A percentile compares a stretch with the other conserved stretches of the same genome.
Evolutionary conservation across 2,113 vertebrate genomes (phyloP).

Genomic region (Thryonomys swinderianus): DNA sequence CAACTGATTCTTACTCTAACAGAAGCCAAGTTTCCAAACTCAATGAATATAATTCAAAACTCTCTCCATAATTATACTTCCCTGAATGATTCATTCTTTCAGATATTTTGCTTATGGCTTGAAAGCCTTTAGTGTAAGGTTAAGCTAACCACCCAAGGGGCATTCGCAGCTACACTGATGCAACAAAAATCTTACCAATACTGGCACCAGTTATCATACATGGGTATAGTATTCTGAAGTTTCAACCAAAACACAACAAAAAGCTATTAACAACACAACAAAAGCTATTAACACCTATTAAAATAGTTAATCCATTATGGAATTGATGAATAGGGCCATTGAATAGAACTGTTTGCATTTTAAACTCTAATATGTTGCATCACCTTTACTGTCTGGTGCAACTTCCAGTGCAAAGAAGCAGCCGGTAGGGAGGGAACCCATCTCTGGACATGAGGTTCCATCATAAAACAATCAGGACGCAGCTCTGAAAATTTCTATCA

Average conservation of each 20-base stretch:
- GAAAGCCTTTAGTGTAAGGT: background rate
- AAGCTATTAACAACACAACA: too few relatives aligned
- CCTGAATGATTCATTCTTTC: background rate
- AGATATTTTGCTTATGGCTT: background rate
- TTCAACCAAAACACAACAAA: background rate
- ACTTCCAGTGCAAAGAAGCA: background rate
- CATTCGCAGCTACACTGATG: accelerated
- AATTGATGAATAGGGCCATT: background rate
- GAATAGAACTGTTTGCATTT: background rate
- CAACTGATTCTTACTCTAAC: background rate
- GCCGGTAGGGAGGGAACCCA: background rate
- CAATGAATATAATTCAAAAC: constrained; percentile 27
- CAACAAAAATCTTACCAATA: background rate
- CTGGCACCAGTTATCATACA: background rate
- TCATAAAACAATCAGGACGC: background rate
- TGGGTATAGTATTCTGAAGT: too few relatives aligned
- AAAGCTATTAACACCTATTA: background rate
- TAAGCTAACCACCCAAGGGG: background rate
- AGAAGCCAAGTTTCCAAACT: constrained; percentile 12
- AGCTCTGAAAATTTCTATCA: background rate
- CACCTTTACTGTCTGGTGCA: background rate
- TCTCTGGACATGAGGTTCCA: background rate
- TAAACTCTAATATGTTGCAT: background rate
- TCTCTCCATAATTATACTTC: background rate
- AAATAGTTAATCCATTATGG: background rate